Evolutionary conservation across 2,113 vertebrate species (phyloP), one percentile per base, ranked within the genome.

Genomic region (Trochalopteron elliotii): DNA sequence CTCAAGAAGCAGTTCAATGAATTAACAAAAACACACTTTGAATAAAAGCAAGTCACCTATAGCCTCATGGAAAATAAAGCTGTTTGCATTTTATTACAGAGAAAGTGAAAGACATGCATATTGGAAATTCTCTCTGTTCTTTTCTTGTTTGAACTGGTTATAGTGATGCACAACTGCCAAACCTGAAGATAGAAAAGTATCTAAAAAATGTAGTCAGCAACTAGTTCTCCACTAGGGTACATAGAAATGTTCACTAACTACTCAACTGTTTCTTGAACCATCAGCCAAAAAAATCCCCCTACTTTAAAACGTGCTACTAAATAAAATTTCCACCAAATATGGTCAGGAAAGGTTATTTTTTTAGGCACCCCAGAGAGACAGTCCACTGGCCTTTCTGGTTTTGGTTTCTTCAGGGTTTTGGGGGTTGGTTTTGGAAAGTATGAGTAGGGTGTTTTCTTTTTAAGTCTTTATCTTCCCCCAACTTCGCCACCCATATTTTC

Each of bases 141-240:
- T 59, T 90, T 57, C 33, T 76, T 8, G 11, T 97, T 95, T 96
- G 89, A 94, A 88, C 93, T 95, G 83, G 69, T 91, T 81, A 92
- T 60, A 65, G 45, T 11, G 21, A 90, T 39, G 78, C 64, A 52
- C 19, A 10, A 1, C 14, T 42, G 18, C 9, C 55, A 81, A 74
- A 81, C 6, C 30, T 20, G 35, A 35, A 59, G 27, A 14, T 4
- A 68, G 8, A 39, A 45, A 63, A 64, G 5, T 6, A n/a, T 11
- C 24, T 33, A 75, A 37, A 10, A 59, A 31, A 40, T 1, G 1
- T 7, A 37, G 14, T 14, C 63, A 40, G 7, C 37, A 75, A n/a
- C 13, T 12, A 11, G 2, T 19, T 85, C 65, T 74, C 28, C 49
- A 39, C 7, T 7, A 61, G 52, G 11, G 18, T 47, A 27, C 11